Conservation (phyloP, 2,888 invertebrate genomes). For the Sycophila texana region DNA sequence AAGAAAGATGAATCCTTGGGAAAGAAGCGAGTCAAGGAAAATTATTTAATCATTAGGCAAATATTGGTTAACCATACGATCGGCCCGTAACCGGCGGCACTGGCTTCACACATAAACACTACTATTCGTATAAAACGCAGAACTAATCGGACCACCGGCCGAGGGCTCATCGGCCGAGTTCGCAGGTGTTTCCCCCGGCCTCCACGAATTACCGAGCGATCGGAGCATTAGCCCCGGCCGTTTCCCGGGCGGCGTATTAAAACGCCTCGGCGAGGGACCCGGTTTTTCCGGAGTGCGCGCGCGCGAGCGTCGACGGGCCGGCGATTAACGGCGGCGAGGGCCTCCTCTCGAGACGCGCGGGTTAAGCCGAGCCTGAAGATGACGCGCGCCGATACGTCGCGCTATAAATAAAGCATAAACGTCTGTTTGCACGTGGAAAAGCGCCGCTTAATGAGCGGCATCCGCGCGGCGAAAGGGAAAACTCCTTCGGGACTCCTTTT, state of each 20-base stretch:
- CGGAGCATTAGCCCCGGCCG: too few relatives aligned
- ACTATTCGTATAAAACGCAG: neutral
- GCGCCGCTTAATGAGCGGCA: slow-evolving; percentile 52
- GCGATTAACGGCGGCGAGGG: slow-evolving; percentile 46
- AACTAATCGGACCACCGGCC: neutral
- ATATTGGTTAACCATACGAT: too few relatives aligned
- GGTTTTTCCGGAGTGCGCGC: slow-evolving; percentile 5
- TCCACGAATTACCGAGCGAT: neutral
- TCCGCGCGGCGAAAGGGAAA: slow-evolving; percentile 46
- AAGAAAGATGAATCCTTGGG: too few relatives aligned
- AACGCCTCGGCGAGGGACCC: neutral
- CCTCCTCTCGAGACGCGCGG: neutral
- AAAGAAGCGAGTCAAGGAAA: too few relatives aligned
- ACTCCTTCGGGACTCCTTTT: neutral
- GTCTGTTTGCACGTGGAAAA: slow-evolving; percentile 58
- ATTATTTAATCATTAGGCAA: too few relatives aligned
- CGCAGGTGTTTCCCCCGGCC: too few relatives aligned
- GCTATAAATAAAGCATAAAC: slow-evolving; percentile 55
- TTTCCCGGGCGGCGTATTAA: slow-evolving; percentile 3
- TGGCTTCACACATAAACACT: neutral
- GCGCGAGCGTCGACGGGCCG: slow-evolving; percentile 22
- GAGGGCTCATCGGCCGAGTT: too few relatives aligned
- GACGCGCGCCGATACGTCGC: slow-evolving; percentile 49
- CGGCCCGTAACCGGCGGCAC: too few relatives aligned
- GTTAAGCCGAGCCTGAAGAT: slow-evolving; percentile 56